Base-by-base conservation (phyloP, 2,113 vertebrate genomes). In the Pongo abelii region DNA sequence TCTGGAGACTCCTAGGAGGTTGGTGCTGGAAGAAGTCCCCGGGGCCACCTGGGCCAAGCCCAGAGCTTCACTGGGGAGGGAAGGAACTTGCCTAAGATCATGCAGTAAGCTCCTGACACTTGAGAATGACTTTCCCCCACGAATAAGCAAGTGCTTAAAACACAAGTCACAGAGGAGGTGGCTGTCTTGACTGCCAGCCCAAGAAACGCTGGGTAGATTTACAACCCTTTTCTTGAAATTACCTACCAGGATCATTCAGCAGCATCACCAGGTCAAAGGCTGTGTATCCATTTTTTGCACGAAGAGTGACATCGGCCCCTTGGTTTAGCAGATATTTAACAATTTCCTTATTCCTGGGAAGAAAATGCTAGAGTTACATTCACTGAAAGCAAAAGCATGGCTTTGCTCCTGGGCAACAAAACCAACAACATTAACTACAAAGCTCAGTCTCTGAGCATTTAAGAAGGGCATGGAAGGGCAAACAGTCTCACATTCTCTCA, bases 201-300 rank as follows among this genome's bases (percentile, higher is more conserved):
- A 23, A 86, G 77, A 75, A 67, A 50, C 43, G 27, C 10, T 0
- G 2, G 0, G 40, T 0, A 10, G 35, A 38, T 14, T 1, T 7
- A 43, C 35, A 30, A 43, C 22, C 2, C 46, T 64, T 79, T 89
- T 59, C 95, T 85, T 55, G 22, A 94, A 92, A 77, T 78, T 94
- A 95, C 97, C 79, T 98, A 99, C 99, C 99, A 95, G 99, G 99
- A 94, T 99, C 99, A 27, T 99, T 99, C 89, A 99, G 99, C 89
- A 99, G 98, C 99, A 99, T 99, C 77, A 99, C 99, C 46, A 99
- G 98, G 98, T 99, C 99, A 98, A 99, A 99, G 89, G 99, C 99
- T 0, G 99, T 99, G 98, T 99, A 99, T 96, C 99, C 99, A 18
- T 99, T 99, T 98, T 99, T 99, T 27, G 99, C 99, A 91, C 99